Evolutionary conservation across 2,888 invertebrate genomes (phyloP).

Genomic region (Nasonovia ribisnigri): DNA sequence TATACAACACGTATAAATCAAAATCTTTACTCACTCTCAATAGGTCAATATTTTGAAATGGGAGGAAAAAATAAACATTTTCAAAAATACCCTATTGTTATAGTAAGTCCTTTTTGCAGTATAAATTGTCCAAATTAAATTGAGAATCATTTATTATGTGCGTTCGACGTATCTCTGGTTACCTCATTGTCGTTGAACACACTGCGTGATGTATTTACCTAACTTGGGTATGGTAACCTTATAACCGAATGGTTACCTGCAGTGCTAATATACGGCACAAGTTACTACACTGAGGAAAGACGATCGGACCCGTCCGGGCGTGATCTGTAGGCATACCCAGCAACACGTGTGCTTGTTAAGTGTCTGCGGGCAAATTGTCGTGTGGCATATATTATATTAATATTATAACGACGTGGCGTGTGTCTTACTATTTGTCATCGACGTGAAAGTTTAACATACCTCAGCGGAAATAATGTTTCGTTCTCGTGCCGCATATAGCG

Average conservation of each 20-base stretch:
- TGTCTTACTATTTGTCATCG: background rate
- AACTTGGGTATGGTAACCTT: too few species aligned
- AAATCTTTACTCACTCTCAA: too few species aligned
- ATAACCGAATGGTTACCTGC: background rate
- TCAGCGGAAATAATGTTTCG: background rate
- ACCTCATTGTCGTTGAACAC: too few species aligned
- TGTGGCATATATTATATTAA: background rate
- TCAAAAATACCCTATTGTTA: too few species aligned
- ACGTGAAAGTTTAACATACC: conserved; percentile 12
- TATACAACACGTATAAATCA: too few species aligned
- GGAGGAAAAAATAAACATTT: too few species aligned
- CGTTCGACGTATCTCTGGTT: too few species aligned
- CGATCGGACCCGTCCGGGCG: background rate
- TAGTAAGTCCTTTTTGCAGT: too few species aligned
- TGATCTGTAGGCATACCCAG: conserved; percentile 53
- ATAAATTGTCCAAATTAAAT: too few species aligned
- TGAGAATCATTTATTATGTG: too few species aligned
- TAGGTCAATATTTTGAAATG: too few species aligned
- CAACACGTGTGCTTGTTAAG: conserved; percentile 51
- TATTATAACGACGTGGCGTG: background rate
- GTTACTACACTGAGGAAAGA: background rate
- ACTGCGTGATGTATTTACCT: too few species aligned
- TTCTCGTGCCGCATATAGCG: background rate
- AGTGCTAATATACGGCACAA: background rate
- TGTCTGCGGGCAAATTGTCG: conserved; percentile 24